Evolutionary conservation across 2,888 invertebrate genomes (phyloP).

Genomic region (Ephialtes manifestator): DNA sequence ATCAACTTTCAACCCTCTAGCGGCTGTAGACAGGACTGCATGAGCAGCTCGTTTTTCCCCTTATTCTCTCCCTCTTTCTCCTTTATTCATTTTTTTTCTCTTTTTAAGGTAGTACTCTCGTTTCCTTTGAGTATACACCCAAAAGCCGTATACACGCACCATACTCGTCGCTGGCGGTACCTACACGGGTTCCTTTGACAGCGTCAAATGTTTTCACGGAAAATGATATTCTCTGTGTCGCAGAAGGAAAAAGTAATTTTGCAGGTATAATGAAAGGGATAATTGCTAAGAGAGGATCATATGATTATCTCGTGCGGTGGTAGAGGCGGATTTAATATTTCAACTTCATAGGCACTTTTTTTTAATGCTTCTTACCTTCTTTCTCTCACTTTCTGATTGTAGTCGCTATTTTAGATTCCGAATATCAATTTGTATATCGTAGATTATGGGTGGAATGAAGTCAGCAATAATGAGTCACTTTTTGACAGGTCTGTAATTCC

Average conservation of each 20-base stretch:
- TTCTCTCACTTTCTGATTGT: background rate
- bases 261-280: conserved; percentile 14
- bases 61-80: conserved; percentile 5
- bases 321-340: conserved; percentile 1
- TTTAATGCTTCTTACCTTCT: background rate
- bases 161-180: background rate
- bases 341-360: background rate
- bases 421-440: background rate
- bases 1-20: conserved; percentile 41
- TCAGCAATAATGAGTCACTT: too few relatives aligned
- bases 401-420: background rate
- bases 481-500: too few relatives aligned
- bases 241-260: conserved; percentile 22
- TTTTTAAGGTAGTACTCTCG: conserved; percentile 37
- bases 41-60: conserved; percentile 1
- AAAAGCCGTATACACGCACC: conserved; percentile 21
- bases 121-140: conserved; percentile 41
- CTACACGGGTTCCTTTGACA: conserved; percentile 22
- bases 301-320: background rate
- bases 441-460: too few relatives aligned
- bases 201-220: conserved; percentile 36
- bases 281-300: conserved; percentile 10
- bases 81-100: too few relatives aligned
- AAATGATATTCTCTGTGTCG: conserved; percentile 17
- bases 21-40: background rate